These are phyloP conservation scores for Elachura formosa DNA, from an alignment of 2,113 vertebrate genomes.

Conservation along the genomic window DNA sequence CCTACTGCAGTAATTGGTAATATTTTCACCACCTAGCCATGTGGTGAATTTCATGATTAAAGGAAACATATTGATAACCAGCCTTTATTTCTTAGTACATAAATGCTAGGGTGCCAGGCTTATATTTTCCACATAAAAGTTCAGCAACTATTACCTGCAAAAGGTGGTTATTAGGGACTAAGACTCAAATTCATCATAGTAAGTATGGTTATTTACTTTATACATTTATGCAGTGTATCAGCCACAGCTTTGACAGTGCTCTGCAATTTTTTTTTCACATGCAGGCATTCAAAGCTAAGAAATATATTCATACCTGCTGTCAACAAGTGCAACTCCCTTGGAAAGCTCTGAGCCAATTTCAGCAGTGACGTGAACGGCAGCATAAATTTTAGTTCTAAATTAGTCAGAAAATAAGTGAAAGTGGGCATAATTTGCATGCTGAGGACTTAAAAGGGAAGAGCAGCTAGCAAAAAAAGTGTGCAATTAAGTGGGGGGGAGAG, in stretches of 20 bases:
- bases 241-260: constrained; percentile 64
- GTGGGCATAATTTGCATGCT: constrained; percentile 57
- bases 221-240: constrained; percentile 66
- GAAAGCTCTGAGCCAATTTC: constrained; percentile 63
- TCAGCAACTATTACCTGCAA: constrained; percentile 52
- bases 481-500: neutral
- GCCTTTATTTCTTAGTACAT: constrained; percentile 37
- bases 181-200: constrained; percentile 61
- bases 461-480: constrained; percentile 16
- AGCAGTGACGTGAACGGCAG: constrained; percentile 47
- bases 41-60: constrained; percentile 9
- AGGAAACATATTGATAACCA: constrained; percentile 40
- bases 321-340: constrained; percentile 65
- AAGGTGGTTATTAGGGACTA: constrained; percentile 63
- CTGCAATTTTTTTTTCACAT: constrained; percentile 61
- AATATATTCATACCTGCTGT: constrained; percentile 68
- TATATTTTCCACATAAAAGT: constrained; percentile 64
- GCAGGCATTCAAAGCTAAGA: constrained; percentile 59
- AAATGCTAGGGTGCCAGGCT: constrained; percentile 46
- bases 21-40: neutral
- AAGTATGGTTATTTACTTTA: constrained; percentile 67
- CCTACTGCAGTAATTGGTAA: constrained; percentile 10
- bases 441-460: constrained; percentile 26
- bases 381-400: constrained; percentile 64
- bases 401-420: constrained; percentile 60